Evolutionary conservation across 1,140 invertebrate genomes (phyloP).

Genomic region (Dinothrombium tinctorium): DNA sequence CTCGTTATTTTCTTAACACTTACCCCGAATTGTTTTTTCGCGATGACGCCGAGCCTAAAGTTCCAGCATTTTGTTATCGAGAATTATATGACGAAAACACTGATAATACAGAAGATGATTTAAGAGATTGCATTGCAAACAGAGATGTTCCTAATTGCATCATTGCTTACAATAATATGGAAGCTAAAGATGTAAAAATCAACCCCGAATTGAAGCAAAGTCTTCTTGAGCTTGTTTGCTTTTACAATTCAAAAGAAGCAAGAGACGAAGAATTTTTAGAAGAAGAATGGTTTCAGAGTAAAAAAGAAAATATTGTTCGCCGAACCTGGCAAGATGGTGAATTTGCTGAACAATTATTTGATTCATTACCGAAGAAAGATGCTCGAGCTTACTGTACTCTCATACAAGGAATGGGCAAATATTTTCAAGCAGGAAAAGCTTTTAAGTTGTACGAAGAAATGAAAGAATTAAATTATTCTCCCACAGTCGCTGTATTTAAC

Average conservation of each 20-base stretch:
- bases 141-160: slow-evolving; percentile 39
- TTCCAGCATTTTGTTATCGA: slow-evolving; percentile 41
- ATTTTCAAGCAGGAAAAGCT: slow-evolving; percentile 32
- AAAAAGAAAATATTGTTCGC: slow-evolving; percentile 23
- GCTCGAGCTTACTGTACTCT: slow-evolving; percentile 29
- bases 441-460: slow-evolving; percentile 39
- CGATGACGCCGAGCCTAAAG: slow-evolving; percentile 38
- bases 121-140: slow-evolving; percentile 36
- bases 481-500: slow-evolving; percentile 43
- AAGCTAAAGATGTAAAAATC: slow-evolving; percentile 30
- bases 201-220: slow-evolving; percentile 34
- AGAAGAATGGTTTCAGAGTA: slow-evolving; percentile 42
- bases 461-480: slow-evolving; percentile 30
- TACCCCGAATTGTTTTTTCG: slow-evolving; percentile 48
- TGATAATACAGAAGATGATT: slow-evolving; percentile 36
- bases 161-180: slow-evolving; percentile 42
- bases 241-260: slow-evolving; percentile 43
- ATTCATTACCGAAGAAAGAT: slow-evolving; percentile 21
- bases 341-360: slow-evolving; percentile 38
- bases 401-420: slow-evolving; percentile 44
- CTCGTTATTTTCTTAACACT: slow-evolving; percentile 51
- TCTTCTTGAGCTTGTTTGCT: slow-evolving; percentile 58
- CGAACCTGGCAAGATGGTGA: slow-evolving; percentile 45
- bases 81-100: slow-evolving; percentile 39
- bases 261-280: slow-evolving; percentile 40